phyloP scores from a whole-genome alignment of 2,888 invertebrate species.

The Drosophila demipolita region DNA sequence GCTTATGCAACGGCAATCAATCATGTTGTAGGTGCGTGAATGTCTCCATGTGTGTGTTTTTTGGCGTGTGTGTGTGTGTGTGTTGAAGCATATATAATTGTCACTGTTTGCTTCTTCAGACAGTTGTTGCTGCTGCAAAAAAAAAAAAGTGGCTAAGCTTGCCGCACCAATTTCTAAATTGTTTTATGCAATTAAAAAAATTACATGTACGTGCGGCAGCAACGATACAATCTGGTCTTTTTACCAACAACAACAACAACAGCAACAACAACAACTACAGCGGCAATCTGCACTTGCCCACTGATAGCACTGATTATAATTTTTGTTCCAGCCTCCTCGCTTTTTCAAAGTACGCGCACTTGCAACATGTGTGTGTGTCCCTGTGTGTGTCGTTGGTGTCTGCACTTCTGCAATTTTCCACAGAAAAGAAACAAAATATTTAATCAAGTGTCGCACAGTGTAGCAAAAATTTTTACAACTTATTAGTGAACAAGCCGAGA shows the following conservation, averaged over 20 bases:
- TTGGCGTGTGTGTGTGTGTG: not conserved
- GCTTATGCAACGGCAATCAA: slow-evolving; percentile 43
- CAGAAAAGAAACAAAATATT: slow-evolving; percentile 68
- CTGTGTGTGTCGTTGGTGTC: slow-evolving; percentile 21
- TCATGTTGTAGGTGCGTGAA: slow-evolving; percentile 55
- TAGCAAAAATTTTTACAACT: not conserved
- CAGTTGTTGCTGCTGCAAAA: slow-evolving; percentile 11
- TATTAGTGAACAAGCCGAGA: not conserved
- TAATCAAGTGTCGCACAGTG: slow-evolving; percentile 56
- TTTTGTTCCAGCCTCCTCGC: slow-evolving; percentile 55
- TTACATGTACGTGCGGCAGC: slow-evolving; percentile 78
- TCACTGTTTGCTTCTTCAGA: slow-evolving; percentile 30
- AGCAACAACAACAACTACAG: slow-evolving; percentile 8
- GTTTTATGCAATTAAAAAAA: slow-evolving; percentile 82
- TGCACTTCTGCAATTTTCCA: slow-evolving; percentile 54
- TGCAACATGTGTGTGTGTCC: slow-evolving; percentile 22
- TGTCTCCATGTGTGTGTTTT: slow-evolving; percentile 7
- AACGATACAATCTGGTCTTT: slow-evolving; percentile 53
- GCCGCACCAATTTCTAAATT: slow-evolving; percentile 71
- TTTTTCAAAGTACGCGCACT: slow-evolving; percentile 34
- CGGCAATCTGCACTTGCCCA: slow-evolving; percentile 42
- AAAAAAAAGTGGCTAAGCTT: slow-evolving; percentile 34
- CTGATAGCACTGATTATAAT: slow-evolving; percentile 78
- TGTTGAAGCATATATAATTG: slow-evolving; percentile 42
- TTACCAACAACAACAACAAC: slow-evolving; percentile 13